phyloP scores from a whole-genome alignment of 2,113 vertebrate species.

The Prietella phreatophila region DNA sequence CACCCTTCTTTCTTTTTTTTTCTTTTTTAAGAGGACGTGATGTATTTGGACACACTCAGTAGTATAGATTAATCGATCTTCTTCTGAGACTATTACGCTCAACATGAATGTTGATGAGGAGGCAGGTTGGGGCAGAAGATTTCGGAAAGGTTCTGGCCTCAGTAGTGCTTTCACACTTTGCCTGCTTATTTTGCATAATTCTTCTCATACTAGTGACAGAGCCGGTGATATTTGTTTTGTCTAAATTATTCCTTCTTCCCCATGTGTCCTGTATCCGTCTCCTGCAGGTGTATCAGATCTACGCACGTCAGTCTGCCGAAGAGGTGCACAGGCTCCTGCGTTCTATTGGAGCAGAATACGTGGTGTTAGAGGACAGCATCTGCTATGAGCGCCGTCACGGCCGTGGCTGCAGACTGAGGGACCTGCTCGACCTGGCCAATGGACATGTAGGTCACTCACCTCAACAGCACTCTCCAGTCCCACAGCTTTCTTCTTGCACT shows the following conservation, averaged over 20 bases:
- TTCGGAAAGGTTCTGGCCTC: conserved; percentile 11
- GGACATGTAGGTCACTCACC: conserved; percentile 80
- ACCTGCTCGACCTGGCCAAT: conserved; percentile 88
- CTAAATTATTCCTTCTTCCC: not conserved
- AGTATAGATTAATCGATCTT: conserved; percentile 23
- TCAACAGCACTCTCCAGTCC: not conserved
- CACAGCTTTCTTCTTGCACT: not conserved
- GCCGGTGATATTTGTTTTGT: no score
- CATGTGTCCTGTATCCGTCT: conserved; percentile 9
- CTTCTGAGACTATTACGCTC: conserved; percentile 11
- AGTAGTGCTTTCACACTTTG: conserved; percentile 12
- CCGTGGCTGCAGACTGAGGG: conserved; percentile 87
- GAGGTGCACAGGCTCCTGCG: conserved; percentile 80
- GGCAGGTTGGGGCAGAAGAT: not conserved
- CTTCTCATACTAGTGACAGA: not conserved
- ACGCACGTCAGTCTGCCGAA: conserved; percentile 81
- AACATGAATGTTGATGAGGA: conserved; percentile 18
- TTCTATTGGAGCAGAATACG: conserved; percentile 83
- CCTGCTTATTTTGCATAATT: not conserved
- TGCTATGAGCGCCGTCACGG: conserved; percentile 87
- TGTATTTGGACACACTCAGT: conserved; percentile 13
- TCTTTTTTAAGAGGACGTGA: not conserved
- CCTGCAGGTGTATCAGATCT: conserved; percentile 92
- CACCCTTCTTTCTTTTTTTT: not conserved
- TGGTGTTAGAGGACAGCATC: conserved; percentile 94